phyloP scores from a whole-genome alignment of 1,140 invertebrate species.

The Geopemphigus sp. region DNA sequence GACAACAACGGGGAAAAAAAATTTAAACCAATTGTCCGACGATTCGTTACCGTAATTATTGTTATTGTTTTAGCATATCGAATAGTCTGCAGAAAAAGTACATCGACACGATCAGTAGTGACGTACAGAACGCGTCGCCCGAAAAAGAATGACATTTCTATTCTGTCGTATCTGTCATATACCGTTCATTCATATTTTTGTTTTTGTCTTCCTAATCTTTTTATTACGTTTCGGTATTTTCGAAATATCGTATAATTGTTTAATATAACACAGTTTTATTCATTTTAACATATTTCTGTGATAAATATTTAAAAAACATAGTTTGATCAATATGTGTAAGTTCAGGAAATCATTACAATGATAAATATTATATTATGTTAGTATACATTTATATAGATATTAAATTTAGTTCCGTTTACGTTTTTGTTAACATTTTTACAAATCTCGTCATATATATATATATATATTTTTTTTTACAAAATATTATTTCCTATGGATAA shows the following conservation, averaged over 20 bases:
- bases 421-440: constrained; percentile 2
- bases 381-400: not conserved
- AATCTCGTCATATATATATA: not conserved
- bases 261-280: not conserved
- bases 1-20: too few relatives aligned
- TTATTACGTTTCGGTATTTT: constrained; percentile 12
- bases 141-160: constrained; percentile 19
- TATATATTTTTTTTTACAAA: constrained; percentile 25
- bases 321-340: not conserved
- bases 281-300: constrained; percentile 19
- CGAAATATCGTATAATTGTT: too few relatives aligned
- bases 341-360: not conserved
- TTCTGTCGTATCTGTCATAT: not conserved
- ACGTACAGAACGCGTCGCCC: not conserved
- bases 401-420: not conserved
- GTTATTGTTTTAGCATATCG: constrained; percentile 8
- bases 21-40: too few relatives aligned
- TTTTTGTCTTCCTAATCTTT: constrained; percentile 41
- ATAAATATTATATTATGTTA: constrained; percentile 32
- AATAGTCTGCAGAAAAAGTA: constrained; percentile 32
- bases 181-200: not conserved
- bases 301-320: constrained; percentile 21
- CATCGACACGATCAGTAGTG: constrained; percentile 20
- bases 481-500: constrained; percentile 26
- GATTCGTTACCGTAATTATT: not conserved